phyloP scores from a whole-genome alignment of 2,888 invertebrate genomes.

The Himalopsyche japonica region DNA sequence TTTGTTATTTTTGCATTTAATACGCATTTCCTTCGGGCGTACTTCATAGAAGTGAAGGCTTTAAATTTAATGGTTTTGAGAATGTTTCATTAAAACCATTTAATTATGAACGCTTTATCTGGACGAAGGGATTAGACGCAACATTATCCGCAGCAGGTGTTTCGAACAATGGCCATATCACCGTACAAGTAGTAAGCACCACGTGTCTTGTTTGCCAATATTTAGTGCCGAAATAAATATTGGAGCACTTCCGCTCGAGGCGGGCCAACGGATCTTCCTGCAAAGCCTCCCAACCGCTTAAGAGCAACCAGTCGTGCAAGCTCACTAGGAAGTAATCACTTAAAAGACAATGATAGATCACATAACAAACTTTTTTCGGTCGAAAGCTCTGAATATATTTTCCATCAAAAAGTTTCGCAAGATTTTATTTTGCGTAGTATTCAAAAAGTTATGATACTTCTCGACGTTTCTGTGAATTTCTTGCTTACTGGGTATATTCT shows the following conservation, averaged over 20 bases:
- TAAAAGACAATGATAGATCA: neutral
- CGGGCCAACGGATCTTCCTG: conserved; percentile 8
- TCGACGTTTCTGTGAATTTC: neutral
- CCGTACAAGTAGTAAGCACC: conserved; percentile 8
- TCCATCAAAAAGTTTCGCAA: neutral
- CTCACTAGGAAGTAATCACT: conserved; percentile 5
- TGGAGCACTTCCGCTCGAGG: conserved; percentile 8
- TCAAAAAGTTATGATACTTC: neutral
- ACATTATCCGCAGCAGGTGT: conserved; percentile 13
- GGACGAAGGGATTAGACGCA: neutral
- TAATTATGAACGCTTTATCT: neutral
- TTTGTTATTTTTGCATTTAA: no score
- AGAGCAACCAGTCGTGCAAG: neutral
- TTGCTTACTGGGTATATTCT: neutral
- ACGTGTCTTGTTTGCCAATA: conserved; percentile 31
- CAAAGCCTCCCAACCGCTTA: conserved; percentile 2
- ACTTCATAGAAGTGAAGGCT: neutral
- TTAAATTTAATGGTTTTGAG: neutral
- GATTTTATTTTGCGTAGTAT: neutral
- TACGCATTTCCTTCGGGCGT: neutral
- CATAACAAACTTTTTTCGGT: neutral
- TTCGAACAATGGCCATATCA: conserved; percentile 5
- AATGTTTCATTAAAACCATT: neutral
- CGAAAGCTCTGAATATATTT: neutral
- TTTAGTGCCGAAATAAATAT: conserved; percentile 23